These are phyloP conservation scores for Neostethus bicornis DNA, from an alignment of 2,797 vertebrate genomes.

Conservation along the genomic window DNA sequence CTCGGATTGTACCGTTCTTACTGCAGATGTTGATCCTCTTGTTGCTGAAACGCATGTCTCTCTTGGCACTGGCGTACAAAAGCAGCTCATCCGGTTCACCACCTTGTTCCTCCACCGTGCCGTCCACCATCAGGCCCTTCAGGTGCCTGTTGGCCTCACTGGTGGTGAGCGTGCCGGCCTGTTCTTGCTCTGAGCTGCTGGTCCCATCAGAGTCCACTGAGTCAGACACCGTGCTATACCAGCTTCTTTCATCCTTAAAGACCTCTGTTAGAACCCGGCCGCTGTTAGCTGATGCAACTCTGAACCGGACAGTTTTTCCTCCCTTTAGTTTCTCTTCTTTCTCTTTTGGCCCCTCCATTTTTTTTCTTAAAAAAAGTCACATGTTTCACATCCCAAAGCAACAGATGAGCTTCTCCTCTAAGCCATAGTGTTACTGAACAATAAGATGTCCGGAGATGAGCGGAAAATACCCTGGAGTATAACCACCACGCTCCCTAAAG, in stretches of 20 bases:
- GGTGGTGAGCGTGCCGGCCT: slow-evolving; percentile 57
- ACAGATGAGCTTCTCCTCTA: slow-evolving; percentile 20
- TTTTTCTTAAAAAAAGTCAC: too few species aligned
- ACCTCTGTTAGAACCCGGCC: slow-evolving; percentile 93
- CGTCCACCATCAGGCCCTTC: slow-evolving; percentile 74
- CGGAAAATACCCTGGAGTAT: slow-evolving; percentile 71
- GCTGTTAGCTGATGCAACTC: slow-evolving; percentile 92
- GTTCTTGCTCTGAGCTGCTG: slow-evolving; percentile 83
- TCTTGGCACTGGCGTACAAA: slow-evolving; percentile 86
- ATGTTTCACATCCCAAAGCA: slow-evolving; percentile 50
- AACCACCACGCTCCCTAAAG: slow-evolving; percentile 71
- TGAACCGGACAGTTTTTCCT: slow-evolving; percentile 89
- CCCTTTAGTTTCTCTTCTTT: slow-evolving; percentile 75
- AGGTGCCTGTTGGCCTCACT: slow-evolving; percentile 87
- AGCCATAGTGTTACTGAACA: slow-evolving; percentile 29
- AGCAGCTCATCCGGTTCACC: slow-evolving; percentile 88
- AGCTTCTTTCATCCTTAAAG: slow-evolving; percentile 83
- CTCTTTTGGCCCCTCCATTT: slow-evolving; percentile 77
- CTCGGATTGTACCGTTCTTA: slow-evolving; percentile 96
- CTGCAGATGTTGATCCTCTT: slow-evolving; percentile 96
- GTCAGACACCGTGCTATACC: slow-evolving; percentile 66
- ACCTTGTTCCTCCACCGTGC: slow-evolving; percentile 76
- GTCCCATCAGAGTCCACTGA: slow-evolving; percentile 86
- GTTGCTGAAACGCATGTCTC: slow-evolving; percentile 87
- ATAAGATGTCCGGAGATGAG: slow-evolving; percentile 63